A percentile compares a stretch with the other conserved stretches of the same genome.
Conservation (phyloP, 2,113 vertebrate species). For the Brachypteracias leptosomus region DNA sequence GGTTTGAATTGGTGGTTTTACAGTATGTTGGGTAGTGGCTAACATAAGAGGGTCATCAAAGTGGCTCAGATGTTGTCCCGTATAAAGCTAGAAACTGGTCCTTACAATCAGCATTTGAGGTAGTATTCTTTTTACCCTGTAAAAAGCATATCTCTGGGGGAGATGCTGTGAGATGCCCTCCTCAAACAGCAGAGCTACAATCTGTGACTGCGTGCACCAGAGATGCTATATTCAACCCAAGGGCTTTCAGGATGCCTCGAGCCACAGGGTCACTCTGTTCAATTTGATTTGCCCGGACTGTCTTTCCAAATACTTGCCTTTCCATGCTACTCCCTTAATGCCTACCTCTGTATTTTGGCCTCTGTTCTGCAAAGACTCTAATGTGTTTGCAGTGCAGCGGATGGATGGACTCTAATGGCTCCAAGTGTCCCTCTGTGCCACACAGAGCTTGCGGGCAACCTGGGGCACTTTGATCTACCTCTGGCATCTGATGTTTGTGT, state of each 20-base stretch:
- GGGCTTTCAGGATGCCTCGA: neutral
- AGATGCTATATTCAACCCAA: neutral
- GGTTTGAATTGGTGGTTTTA: neutral
- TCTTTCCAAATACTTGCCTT: neutral
- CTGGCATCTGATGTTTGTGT: neutral
- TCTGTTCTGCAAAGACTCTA: neutral
- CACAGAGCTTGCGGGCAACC: fast-evolving
- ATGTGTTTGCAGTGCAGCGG: fast-evolving
- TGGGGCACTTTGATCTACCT: neutral
- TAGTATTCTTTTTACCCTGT: neutral
- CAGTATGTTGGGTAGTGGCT: neutral
- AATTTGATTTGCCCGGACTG: neutral
- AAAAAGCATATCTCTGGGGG: neutral
- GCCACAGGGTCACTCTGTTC: neutral
- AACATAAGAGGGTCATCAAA: neutral
- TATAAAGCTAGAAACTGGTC: neutral
- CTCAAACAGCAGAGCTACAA: neutral
- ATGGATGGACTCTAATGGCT: neutral
- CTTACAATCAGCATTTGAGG: neutral
- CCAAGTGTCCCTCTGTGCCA: neutral
- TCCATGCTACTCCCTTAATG: neutral
- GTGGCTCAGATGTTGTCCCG: neutral
- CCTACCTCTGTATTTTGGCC: neutral
- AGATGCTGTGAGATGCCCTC: fast-evolving
- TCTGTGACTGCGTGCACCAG: fast-evolving